These are phyloP conservation scores for Indicator maculatus DNA, from an alignment of 2,113 vertebrate species.

Conservation along the genomic window DNA sequence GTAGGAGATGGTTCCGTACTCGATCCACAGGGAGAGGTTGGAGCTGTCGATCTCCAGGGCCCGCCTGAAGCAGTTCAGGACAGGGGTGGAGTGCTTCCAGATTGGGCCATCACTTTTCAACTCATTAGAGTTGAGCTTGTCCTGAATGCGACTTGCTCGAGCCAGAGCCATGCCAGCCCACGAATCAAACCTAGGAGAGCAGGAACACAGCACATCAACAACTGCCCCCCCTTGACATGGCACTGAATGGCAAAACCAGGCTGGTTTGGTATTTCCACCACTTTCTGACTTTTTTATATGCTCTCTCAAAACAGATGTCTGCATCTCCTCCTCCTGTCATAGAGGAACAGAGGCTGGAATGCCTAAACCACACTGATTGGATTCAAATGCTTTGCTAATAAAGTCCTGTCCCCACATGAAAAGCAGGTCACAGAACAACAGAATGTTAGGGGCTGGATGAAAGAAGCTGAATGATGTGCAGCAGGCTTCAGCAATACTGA, in stretches of 20 bases:
- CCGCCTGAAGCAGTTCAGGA: slow-evolving; percentile 91
- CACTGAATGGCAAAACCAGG: not conserved
- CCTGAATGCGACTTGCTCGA: slow-evolving; percentile 94
- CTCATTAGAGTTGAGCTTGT: slow-evolving; percentile 97
- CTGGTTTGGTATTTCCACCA: not conserved
- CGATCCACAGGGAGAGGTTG: slow-evolving; percentile 96
- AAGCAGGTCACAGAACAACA: not conserved
- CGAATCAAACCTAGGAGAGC: slow-evolving; percentile 88
- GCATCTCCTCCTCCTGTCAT: not conserved
- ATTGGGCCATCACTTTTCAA: slow-evolving; percentile 94
- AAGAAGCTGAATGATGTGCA: not conserved
- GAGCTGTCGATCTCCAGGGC: slow-evolving; percentile 93
- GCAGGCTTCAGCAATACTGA: slow-evolving; percentile 48
- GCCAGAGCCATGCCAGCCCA: slow-evolving; percentile 99
- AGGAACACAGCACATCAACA: not conserved
- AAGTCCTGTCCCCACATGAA: not conserved
- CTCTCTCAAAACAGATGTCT: not conserved
- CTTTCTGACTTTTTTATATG: not conserved
- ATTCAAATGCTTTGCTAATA: not conserved
- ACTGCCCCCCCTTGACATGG: not conserved
- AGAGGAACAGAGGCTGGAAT: not conserved
- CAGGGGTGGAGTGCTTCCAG: slow-evolving; percentile 93
- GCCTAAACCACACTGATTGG: not conserved
- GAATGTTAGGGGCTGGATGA: not conserved
- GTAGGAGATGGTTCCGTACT: slow-evolving; percentile 92